Percentiles rank a stretch among this genome's conserved stretches.
Evolutionary conservation across 2,797 vertebrate species (phyloP).

Genomic region (Aythya fuligula): DNA sequence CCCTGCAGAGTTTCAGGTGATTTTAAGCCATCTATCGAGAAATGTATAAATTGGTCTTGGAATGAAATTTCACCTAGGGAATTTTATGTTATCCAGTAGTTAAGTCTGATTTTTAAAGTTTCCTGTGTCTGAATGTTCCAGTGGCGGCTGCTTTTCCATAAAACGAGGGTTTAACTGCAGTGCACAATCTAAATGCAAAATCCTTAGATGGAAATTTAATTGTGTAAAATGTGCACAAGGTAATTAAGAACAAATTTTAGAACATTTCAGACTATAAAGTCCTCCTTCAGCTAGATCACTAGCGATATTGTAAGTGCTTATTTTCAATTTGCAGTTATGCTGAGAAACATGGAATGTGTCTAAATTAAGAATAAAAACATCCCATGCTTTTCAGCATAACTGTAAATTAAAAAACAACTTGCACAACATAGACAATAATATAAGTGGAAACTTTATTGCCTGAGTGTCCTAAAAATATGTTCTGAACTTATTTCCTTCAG

Average conservation of each 20-base stretch:
- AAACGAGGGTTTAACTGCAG: slow-evolving; percentile 70
- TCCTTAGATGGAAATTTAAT: slow-evolving; percentile 80
- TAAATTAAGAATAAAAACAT: slow-evolving; percentile 69
- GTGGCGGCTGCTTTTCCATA: slow-evolving; percentile 37
- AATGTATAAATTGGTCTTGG: slow-evolving; percentile 74
- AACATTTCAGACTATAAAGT: slow-evolving; percentile 76
- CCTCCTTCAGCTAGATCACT: slow-evolving; percentile 72
- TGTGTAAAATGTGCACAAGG: slow-evolving; percentile 76
- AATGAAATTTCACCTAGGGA: slow-evolving; percentile 74
- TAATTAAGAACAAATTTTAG: slow-evolving; percentile 83
- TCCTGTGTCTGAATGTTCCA: slow-evolving; percentile 53
- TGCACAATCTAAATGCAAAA: slow-evolving; percentile 76
- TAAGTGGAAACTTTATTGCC: slow-evolving; percentile 24
- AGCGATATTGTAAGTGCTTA: slow-evolving; percentile 68
- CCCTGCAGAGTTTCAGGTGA: slow-evolving; percentile 74
- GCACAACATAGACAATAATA: background rate
- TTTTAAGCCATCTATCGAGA: slow-evolving; percentile 73
- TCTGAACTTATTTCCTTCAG: background rate
- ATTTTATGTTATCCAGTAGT: slow-evolving; percentile 78
- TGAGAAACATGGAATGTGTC: slow-evolving; percentile 72
- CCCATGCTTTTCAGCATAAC: slow-evolving; percentile 37
- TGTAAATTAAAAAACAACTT: slow-evolving; percentile 71
- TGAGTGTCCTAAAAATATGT: slow-evolving; percentile 22
- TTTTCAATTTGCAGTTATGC: slow-evolving; percentile 81
- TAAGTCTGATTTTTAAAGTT: slow-evolving; percentile 76